A percentile compares a stretch with the other conserved stretches of the same genome.
Evolutionary conservation across 2,113 vertebrate genomes (phyloP).

Genomic region (Sardina pilchardus): DNA sequence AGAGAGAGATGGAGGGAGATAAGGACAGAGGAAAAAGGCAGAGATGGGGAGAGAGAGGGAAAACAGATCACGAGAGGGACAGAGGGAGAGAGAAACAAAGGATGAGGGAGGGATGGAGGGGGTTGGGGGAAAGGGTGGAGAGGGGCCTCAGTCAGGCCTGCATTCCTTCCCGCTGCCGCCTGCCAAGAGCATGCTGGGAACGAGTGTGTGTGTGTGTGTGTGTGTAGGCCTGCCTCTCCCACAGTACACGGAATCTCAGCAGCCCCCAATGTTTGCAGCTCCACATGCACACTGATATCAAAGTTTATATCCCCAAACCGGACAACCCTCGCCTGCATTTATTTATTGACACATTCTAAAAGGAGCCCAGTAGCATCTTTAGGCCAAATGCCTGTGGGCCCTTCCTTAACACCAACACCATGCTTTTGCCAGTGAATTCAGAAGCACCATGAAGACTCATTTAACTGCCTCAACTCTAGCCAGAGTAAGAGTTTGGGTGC

Average conservation of each 20-base stretch:
- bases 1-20: background rate
- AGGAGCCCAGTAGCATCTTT: background rate
- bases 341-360: background rate
- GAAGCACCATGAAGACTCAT: background rate
- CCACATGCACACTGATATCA: background rate
- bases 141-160: constrained; percentile 6
- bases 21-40: constrained; percentile 35
- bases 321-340: background rate
- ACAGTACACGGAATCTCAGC: background rate
- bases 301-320: background rate
- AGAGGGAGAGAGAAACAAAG: constrained; percentile 29
- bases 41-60: constrained; percentile 37
- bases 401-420: background rate
- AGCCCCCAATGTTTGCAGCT: background rate
- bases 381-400: background rate
- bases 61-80: constrained; percentile 40
- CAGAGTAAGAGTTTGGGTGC: too few relatives aligned
- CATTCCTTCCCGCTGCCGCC: background rate
- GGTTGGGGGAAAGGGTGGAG: constrained; percentile 43
- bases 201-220: constrained; percentile 20
- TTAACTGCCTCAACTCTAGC: background rate
- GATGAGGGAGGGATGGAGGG: constrained; percentile 28
- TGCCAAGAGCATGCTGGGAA: constrained; percentile 13
- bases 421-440: background rate
- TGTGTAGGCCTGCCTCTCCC: background rate